Base-by-base conservation (phyloP, 2,113 vertebrate genomes). In the Colaptes auratus region DNA sequence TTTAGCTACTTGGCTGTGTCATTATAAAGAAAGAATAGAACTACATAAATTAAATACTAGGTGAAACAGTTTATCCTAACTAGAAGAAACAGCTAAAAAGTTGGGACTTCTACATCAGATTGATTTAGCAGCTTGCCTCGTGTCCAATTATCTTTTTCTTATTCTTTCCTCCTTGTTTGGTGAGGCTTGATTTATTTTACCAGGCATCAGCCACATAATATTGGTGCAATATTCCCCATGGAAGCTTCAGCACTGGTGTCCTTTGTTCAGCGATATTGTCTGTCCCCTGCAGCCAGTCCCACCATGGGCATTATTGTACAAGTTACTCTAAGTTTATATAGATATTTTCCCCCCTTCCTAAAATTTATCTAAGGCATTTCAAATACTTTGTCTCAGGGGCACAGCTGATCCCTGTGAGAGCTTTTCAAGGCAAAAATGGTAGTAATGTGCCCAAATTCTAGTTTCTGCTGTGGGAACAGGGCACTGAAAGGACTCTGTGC, bases 401-500 rank as follows among this genome's bases (percentile, higher is more conserved):
- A 88, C 3, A 72, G 27, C 15, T 58, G 55, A 69, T 84, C 84
- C 14, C 67, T 69, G 28, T 82, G 66, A 30, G 25, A 86, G 20
- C 10, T 81, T 94, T 92, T 88, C 28, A 58, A 89, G 50, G 53
- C 20, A 72, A 53, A 82, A 86, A 78, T 74, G 13, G 13, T 28
- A 83, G 10, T 56, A 74, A 58, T 16, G 20, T 78, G 53, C 20
- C 48, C 7, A 64, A 75, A 81, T 78, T 80, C 36, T 83, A 3
- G 55, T 83, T 89, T 61, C 16, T 76, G 18, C 27, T 83, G 25
- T 60, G 33, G 12, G 17, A 88, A 83, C 15, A 67, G 14, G 28
- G 4, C 25, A 35, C 7, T 73, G 28, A 46, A 72, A 73, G 11
- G 20, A 59, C 7, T 86, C n/a, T 25, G 7, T 86, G 73, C 44